Evolutionary conservation across 1,140 invertebrate genomes (phyloP).

Genomic region (Trinorchestia longiramus): DNA sequence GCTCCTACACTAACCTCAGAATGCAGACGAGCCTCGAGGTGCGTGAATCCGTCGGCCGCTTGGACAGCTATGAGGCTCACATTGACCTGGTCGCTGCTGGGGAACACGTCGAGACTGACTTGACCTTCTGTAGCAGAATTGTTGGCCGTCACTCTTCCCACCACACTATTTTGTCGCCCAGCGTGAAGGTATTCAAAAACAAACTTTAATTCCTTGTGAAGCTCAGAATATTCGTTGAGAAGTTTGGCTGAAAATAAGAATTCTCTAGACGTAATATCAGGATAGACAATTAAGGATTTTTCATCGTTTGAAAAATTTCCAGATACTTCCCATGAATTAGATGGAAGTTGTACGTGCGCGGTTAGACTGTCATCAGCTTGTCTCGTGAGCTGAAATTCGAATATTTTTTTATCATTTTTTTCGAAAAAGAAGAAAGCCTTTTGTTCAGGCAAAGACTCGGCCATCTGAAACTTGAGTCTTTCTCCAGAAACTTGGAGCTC

Average conservation of each 20-base stretch:
- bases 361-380: background rate
- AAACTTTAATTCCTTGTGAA: background rate
- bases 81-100: background rate
- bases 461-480: background rate
- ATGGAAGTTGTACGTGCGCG: background rate
- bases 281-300: conserved; percentile 33
- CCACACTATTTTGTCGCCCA: background rate
- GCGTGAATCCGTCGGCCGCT: background rate
- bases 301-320: background rate
- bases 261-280: background rate
- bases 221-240: background rate
- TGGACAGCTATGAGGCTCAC: background rate
- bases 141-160: background rate
- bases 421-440: background rate
- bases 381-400: background rate
- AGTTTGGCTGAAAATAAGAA: background rate
- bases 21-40: background rate
- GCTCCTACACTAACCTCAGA: background rate
- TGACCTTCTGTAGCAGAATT: background rate
- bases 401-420: background rate
- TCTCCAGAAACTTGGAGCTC: background rate
- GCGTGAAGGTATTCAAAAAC: background rate
- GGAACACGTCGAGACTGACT: background rate
- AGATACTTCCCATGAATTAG: background rate
- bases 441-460: background rate